Conservation (phyloP, 2,113 vertebrate genomes). For the Empidonax alnorum region DNA sequence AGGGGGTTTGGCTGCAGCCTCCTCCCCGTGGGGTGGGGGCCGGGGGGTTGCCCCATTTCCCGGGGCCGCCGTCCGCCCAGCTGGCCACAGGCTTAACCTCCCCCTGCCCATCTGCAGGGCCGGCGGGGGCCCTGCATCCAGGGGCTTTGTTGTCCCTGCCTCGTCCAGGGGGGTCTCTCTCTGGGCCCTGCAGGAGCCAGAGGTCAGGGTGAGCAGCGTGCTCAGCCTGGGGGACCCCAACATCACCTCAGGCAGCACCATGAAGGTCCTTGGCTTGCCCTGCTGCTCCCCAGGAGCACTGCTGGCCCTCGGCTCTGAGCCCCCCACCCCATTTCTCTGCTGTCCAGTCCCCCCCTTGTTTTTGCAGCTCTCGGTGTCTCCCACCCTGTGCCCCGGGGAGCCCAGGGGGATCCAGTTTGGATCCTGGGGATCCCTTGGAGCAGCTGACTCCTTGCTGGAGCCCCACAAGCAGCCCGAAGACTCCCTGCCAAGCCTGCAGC, state of each 20-base stretch:
- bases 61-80: not conserved
- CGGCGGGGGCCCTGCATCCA: not conserved
- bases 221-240: not conserved
- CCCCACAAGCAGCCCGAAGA: not conserved
- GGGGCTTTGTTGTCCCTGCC: not conserved
- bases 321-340: not conserved
- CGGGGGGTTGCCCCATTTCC: not conserved
- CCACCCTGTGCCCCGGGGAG: not conserved
- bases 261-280: not conserved
- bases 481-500: not conserved
- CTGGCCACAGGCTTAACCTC: not conserved
- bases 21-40: not conserved
- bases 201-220: accelerated
- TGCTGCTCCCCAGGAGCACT: accelerated
- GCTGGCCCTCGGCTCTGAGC: not conserved
- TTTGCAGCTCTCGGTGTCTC: not conserved
- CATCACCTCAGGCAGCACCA: not conserved
- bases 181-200: not conserved
- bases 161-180: not conserved
- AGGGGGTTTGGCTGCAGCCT: not conserved
- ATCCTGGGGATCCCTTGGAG: not conserved
- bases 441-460: not conserved
- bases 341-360: not conserved
- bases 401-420: not conserved
- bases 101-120: not conserved